Conservation (phyloP, 2,888 invertebrate species). For the Chaetoderma sp. region DNA sequence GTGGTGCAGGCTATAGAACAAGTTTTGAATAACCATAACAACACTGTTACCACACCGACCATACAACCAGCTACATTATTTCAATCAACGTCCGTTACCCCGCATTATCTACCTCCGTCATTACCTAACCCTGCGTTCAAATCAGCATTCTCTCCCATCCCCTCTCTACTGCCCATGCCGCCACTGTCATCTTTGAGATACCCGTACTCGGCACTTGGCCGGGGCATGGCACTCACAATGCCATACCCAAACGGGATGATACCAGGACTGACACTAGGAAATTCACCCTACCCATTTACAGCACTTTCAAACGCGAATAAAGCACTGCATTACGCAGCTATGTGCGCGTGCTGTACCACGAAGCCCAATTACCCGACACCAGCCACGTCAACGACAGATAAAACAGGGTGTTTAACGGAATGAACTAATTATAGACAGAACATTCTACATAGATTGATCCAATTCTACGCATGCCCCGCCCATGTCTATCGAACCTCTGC, state of each 20-base stretch:
- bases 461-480: too few relatives aligned
- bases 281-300: slow-evolving; percentile 45
- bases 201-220: slow-evolving; percentile 46
- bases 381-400: too few relatives aligned
- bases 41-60: background rate
- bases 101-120: slow-evolving; percentile 33
- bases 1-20: slow-evolving; percentile 93
- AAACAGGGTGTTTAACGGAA: too few relatives aligned
- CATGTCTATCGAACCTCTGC: too few relatives aligned
- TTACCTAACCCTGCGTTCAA: slow-evolving; percentile 49
- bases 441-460: too few relatives aligned
- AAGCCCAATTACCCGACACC: too few relatives aligned
- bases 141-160: slow-evolving; percentile 65
- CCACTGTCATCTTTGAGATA: slow-evolving; percentile 55
- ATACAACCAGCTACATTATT: too few relatives aligned
- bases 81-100: slow-evolving; percentile 16
- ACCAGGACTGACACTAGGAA: slow-evolving; percentile 54
- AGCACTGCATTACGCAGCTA: slow-evolving; percentile 46
- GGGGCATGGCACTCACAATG: slow-evolving; percentile 54
- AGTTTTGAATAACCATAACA: slow-evolving; percentile 72
- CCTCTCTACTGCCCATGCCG: slow-evolving; percentile 49
- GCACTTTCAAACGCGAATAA: slow-evolving; percentile 43
- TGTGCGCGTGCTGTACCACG: slow-evolving; percentile 58
- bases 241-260: slow-evolving; percentile 54
- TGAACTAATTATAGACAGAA: too few relatives aligned